Evolutionary conservation across 2,797 vertebrate species (phyloP), one percentile per base, ranked within the genome.

Genomic region (Steatocranus sp.): DNA sequence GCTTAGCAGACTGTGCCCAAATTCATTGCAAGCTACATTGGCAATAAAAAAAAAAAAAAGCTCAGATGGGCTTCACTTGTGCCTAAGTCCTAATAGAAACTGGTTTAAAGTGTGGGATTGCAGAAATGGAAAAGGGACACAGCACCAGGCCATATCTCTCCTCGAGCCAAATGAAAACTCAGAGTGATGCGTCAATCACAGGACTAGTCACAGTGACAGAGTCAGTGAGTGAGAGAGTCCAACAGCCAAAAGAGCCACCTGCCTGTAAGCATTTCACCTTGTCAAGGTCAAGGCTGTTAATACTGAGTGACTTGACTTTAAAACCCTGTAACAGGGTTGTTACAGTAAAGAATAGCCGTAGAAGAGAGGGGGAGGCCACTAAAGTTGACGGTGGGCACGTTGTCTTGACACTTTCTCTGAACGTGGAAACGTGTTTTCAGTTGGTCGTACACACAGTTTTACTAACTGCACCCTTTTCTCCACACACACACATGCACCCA

Each of bases 241-340:
- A 80, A 80, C 86, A 90, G 83, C 36, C 77, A 86, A 85, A 85
- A 91, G 87, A 91, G 82, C 85, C 82, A 61, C 84, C 83, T 81
- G 85, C 84, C 90, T 75, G 30, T 38, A 38, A 90, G 90, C 84
- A 46, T 77, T 70, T 80, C 56, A 82, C 92, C 94, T 93, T 91
- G 89, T 89, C 91, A 96, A 95, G 94, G 95, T 92, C 86, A 88
- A 83, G 79, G 70, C 83, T 85, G 83, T 91, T 83, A 88, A 85
- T 84, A 80, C 81, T 78, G 75, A 87, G 80, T 81, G 84, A 86
- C 88, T 88, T 58, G 75, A 79, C 50, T 88, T 91, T 84, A 85
- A 90, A 88, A 85, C 81, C 82, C 75, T 75, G n/a, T 83, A 81
- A 88, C 81, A 36, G 63, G 56, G 63, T 76, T 79, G 76, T 78